These are phyloP conservation scores for Glareola pratincola DNA, from an alignment of 2,113 vertebrate species.

Conservation along the genomic window DNA sequence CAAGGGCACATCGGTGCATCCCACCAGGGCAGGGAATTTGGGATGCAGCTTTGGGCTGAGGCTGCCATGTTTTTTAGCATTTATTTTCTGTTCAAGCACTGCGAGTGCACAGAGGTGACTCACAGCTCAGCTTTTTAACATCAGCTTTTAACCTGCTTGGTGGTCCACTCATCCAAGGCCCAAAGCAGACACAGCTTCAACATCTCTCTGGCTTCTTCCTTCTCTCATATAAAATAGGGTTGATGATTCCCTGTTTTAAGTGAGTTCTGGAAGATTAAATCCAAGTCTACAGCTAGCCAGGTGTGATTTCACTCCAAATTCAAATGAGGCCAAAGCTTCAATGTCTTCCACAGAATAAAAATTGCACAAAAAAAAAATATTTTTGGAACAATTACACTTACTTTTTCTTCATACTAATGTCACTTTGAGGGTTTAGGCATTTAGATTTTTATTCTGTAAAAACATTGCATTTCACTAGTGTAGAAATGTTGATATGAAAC, in stretches of 20 bases:
- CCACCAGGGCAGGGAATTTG: too few relatives aligned
- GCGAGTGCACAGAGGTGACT: background rate
- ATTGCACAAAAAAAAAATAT: background rate
- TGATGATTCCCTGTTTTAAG: background rate
- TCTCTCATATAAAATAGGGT: background rate
- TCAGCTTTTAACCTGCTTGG: background rate
- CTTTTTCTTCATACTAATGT: background rate
- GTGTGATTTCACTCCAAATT: background rate
- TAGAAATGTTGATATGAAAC: background rate
- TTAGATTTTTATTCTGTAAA: background rate
- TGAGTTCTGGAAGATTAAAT: background rate
- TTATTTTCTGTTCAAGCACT: background rate
- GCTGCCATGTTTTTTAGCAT: background rate
- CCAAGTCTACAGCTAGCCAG: background rate
- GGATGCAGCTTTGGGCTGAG: background rate
- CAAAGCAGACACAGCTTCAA: background rate
- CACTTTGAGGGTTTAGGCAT: accelerated
- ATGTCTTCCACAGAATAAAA: background rate
- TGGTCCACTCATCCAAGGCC: background rate
- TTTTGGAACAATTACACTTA: background rate
- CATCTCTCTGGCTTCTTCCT: background rate
- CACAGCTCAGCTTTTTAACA: background rate
- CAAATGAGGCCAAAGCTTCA: background rate
- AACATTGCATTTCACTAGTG: background rate
- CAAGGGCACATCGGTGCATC: background rate